These are phyloP conservation scores for Holacanthella duospinosa DNA, from an alignment of 2,888 invertebrate genomes.

Conservation along the genomic window DNA sequence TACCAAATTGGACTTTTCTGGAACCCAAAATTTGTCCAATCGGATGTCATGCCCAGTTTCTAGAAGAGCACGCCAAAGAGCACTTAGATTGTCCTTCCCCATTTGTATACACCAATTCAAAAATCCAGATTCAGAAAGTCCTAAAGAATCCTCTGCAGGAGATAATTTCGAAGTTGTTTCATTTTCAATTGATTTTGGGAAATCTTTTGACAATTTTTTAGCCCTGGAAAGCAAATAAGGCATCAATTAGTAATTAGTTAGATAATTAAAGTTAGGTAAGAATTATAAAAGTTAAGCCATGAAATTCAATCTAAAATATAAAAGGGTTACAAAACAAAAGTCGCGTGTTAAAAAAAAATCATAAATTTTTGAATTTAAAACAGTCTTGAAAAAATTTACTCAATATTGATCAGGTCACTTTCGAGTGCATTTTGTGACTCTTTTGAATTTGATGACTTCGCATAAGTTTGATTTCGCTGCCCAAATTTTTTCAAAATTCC, in stretches of 20 bases:
- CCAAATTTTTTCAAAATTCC: constrained; percentile 14
- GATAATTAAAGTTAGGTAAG: no score
- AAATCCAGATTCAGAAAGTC: constrained; percentile 13
- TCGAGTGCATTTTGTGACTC: no score
- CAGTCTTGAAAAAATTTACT: no score
- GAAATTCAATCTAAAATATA: no score
- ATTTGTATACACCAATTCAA: constrained; percentile 16
- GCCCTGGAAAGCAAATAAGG: neutral
- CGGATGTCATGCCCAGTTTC: constrained; percentile 17
- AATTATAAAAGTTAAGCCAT: no score
- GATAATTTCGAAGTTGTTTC: neutral
- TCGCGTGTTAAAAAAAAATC: no score
- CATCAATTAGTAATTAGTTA: no score
- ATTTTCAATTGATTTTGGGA: neutral
- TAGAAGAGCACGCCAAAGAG: constrained; percentile 16
- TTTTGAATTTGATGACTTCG: no score
- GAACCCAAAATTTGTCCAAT: constrained; percentile 12
- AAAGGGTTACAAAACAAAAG: no score
- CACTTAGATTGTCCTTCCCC: constrained; percentile 1
- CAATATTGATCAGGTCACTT: no score
- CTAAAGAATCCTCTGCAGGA: neutral
- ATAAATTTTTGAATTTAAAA: no score
- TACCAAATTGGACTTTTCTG: constrained; percentile 9
- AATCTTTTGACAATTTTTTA: neutral
- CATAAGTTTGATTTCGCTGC: constrained; percentile 6